These are phyloP conservation scores for Pseudoatta argentina DNA, from an alignment of 1,140 invertebrate species.

Conservation along the genomic window DNA sequence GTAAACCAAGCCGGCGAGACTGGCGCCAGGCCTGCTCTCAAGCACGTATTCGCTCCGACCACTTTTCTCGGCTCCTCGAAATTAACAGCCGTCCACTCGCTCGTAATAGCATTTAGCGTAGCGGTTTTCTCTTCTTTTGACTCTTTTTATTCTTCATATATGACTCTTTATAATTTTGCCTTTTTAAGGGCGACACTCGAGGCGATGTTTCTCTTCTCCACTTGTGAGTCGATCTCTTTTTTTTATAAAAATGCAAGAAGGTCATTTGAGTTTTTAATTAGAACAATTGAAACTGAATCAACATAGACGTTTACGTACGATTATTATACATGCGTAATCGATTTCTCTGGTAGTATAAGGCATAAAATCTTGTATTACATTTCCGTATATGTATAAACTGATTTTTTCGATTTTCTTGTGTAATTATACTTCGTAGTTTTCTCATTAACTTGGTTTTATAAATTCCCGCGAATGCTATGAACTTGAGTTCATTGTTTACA, in stretches of 20 bases:
- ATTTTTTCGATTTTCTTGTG: conserved; percentile 2
- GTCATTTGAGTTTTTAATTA: neutral
- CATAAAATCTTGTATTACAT: conserved; percentile 23
- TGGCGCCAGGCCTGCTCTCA: conserved; percentile 71
- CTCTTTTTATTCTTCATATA: neutral
- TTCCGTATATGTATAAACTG: conserved; percentile 23
- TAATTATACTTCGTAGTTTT: conserved; percentile 47
- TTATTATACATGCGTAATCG: neutral
- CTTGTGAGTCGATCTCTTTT: neutral
- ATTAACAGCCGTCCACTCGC: conserved; percentile 75
- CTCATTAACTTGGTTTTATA: conserved; percentile 36
- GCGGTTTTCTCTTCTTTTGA: conserved; percentile 35
- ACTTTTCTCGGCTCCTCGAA: conserved; percentile 71
- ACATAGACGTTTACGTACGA: neutral
- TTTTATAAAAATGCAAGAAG: neutral
- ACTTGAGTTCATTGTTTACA: neutral
- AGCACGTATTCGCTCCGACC: conserved; percentile 72
- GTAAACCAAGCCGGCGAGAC: conserved; percentile 67
- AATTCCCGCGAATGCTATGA: conserved; percentile 15
- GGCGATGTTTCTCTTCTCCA: neutral
- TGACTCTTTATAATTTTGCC: conserved; percentile 29
- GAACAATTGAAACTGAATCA: conserved; percentile 1
- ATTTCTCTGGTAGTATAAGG: neutral
- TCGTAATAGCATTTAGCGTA: conserved; percentile 70
- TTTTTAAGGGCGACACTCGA: neutral